Percentiles rank a stretch among this genome's conserved stretches.
phyloP scores from a whole-genome alignment of 2,888 invertebrate species.

The Parthenolecanium corni region DNA sequence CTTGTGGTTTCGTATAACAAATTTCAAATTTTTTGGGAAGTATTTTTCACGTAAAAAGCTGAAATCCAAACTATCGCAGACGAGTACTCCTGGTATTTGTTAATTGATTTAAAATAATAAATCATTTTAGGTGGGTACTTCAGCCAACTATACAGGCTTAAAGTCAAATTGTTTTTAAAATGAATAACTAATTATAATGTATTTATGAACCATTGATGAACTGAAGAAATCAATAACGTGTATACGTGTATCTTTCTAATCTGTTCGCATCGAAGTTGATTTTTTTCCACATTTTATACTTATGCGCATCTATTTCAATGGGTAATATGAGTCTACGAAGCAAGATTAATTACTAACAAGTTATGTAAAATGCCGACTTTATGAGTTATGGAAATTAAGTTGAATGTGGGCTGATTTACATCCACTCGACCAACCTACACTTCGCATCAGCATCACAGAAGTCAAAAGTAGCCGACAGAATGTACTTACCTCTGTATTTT shows the following conservation, averaged over 20 bases:
- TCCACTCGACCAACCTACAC: conserved; percentile 4
- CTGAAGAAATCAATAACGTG: too few species aligned
- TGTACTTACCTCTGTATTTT: not conserved
- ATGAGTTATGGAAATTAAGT: conserved; percentile 7
- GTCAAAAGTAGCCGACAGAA: conserved; percentile 1
- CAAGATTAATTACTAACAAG: conserved; percentile 3
- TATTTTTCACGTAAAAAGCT: too few species aligned
- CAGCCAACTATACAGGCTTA: too few species aligned
- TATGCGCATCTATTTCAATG: not conserved
- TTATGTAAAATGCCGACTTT: conserved; percentile 12
- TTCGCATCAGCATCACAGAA: conserved; percentile 10
- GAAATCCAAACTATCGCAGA: too few species aligned
- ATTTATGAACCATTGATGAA: too few species aligned
- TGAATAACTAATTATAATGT: too few species aligned
- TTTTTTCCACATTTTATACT: not conserved
- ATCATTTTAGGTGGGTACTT: too few species aligned
- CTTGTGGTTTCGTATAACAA: too few species aligned
- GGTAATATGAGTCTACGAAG: not conserved
- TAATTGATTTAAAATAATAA: too few species aligned
- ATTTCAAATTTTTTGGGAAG: too few species aligned
- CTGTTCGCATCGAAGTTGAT: not conserved
- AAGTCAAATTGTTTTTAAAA: too few species aligned
- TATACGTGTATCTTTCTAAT: not conserved
- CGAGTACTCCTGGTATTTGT: too few species aligned
- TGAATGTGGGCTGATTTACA: conserved; percentile 12